Evolutionary conservation across 1,140 invertebrate species (phyloP).

Genomic region (Psilanteris sp.): DNA sequence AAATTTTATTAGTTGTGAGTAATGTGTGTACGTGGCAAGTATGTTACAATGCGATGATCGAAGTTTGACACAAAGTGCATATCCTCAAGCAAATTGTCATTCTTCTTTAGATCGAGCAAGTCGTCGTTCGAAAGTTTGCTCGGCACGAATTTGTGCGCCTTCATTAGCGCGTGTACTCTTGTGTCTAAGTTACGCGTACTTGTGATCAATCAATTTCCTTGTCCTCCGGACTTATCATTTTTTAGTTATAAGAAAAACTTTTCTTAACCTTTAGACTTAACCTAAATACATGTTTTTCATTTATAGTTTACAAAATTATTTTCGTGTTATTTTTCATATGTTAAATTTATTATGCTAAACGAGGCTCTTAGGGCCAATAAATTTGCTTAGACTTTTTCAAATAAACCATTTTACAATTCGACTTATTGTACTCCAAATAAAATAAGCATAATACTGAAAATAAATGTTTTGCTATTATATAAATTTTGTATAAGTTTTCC

Average conservation of each 20-base stretch:
- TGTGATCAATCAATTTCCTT: conserved; percentile 47
- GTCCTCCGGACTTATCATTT: conserved; percentile 41
- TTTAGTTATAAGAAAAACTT: conserved; percentile 36
- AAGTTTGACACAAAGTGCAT: conserved; percentile 38
- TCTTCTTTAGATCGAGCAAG: conserved; percentile 22
- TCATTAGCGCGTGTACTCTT: conserved; percentile 35
- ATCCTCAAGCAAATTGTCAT: conserved; percentile 41
- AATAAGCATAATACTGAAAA: too few species aligned
- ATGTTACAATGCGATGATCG: conserved; percentile 31
- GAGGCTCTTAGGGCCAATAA: too few species aligned
- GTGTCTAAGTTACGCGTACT: conserved; percentile 45
- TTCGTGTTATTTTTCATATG: conserved; percentile 2
- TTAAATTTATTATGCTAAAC: conserved; percentile 25
- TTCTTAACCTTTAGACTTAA: conserved; percentile 13
- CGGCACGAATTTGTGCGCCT: conserved; percentile 43
- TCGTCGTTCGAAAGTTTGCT: conserved; percentile 37
- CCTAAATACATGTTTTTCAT: conserved; percentile 24
- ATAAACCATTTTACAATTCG: too few species aligned
- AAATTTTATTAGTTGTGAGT: too few species aligned
- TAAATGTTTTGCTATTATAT: too few species aligned
- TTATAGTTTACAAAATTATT: conserved; percentile 17
- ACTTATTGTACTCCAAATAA: too few species aligned
- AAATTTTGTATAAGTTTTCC: too few species aligned
- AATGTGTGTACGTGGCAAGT: conserved; percentile 14
- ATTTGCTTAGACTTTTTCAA: too few species aligned